These are phyloP conservation scores for Catagonus wagneri DNA, from an alignment of 2,113 vertebrate genomes.

Conservation along the genomic window DNA sequence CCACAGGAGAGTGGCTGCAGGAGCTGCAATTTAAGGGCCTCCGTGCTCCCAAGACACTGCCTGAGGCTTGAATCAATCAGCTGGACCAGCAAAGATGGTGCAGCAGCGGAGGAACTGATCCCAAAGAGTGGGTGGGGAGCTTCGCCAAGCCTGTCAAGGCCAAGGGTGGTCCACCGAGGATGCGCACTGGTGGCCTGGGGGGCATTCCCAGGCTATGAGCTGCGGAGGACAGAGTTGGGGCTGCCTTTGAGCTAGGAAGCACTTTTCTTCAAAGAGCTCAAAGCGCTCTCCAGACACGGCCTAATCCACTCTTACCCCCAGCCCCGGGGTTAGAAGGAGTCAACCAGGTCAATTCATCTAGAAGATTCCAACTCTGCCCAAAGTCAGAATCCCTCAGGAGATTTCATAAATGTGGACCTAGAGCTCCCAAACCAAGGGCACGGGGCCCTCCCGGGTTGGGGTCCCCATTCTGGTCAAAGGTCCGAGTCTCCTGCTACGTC, in stretches of 20 bases:
- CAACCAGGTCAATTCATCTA: not conserved
- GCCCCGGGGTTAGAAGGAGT: not conserved
- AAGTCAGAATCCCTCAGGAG: not conserved
- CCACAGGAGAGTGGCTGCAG: rapidly evolving
- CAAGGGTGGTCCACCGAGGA: not conserved
- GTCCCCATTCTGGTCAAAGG: too few species aligned
- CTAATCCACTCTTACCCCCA: not conserved
- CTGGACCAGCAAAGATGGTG: not conserved
- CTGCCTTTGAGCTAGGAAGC: not conserved
- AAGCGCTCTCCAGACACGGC: not conserved
- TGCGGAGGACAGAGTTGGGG: rapidly evolving
- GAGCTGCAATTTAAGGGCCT: not conserved
- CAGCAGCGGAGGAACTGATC: not conserved
- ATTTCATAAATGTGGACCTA: not conserved
- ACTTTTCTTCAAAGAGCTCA: not conserved
- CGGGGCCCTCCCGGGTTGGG: not conserved
- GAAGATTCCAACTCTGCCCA: not conserved
- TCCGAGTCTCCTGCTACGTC: not conserved
- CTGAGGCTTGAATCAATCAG: not conserved
- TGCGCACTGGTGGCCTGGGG: not conserved
- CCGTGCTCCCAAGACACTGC: not conserved
- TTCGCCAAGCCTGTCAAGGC: not conserved
- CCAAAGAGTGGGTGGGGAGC: rapidly evolving
- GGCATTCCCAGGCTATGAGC: not conserved
- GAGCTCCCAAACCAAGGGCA: not conserved